Evolutionary conservation across 2,888 invertebrate genomes (phyloP).

Genomic region (Rotaria macrura): DNA sequence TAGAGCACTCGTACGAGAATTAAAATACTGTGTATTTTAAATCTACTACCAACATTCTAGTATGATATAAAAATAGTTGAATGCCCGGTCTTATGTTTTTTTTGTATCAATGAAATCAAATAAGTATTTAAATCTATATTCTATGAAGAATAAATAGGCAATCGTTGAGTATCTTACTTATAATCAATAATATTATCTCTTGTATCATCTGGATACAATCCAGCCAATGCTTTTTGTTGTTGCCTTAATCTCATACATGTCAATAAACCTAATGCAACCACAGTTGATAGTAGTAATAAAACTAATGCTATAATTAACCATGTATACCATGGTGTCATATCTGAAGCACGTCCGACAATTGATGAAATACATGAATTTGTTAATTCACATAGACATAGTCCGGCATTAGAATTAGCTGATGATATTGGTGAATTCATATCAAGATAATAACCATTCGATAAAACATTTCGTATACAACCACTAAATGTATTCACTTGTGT

Average conservation of each 20-base stretch:
- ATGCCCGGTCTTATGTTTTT: too few relatives aligned
- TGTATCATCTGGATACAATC: conserved; percentile 17
- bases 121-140: too few relatives aligned
- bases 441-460: background rate
- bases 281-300: conserved; percentile 3
- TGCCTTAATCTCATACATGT: background rate
- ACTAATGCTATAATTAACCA: conserved; percentile 20
- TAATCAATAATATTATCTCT: conserved; percentile 22
- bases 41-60: too few relatives aligned
- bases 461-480: conserved; percentile 17
- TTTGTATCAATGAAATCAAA: too few relatives aligned
- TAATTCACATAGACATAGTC: background rate
- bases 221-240: background rate
- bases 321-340: conserved; percentile 14
- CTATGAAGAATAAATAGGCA: too few relatives aligned
- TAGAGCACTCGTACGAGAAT: too few relatives aligned
- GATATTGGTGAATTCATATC: background rate
- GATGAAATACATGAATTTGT: background rate
- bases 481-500: background rate
- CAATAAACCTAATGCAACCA: conserved; percentile 1
- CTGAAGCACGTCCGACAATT: background rate
- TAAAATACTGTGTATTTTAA: too few relatives aligned
- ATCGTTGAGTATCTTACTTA: background rate
- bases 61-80: too few relatives aligned
- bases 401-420: background rate